Percentiles rank a stretch among this genome's conserved stretches.
phyloP scores from a whole-genome alignment of 2,113 vertebrate genomes.

The Urocolius indicus region DNA sequence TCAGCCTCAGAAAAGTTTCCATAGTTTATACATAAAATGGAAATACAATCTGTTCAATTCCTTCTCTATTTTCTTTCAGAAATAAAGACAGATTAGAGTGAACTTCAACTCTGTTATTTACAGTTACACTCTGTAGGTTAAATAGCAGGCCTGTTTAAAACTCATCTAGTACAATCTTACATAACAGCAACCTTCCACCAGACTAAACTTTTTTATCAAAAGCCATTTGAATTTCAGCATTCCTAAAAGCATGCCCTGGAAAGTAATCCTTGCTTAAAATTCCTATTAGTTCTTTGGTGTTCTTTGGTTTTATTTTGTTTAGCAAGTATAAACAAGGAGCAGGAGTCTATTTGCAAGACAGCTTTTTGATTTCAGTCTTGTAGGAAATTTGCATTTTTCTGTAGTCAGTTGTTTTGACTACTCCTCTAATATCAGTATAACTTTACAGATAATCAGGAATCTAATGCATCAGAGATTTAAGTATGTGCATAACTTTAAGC shows the following conservation, averaged over 20 bases:
- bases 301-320: background rate
- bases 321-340: background rate
- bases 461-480: background rate
- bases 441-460: background rate
- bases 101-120: background rate
- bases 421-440: background rate
- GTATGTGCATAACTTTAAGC: background rate
- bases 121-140: background rate
- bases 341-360: background rate
- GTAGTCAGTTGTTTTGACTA: background rate
- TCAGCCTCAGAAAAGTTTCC: background rate
- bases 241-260: background rate
- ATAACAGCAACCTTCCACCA: fast-evolving
- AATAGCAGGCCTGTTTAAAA: background rate
- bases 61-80: background rate
- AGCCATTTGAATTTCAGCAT: background rate
- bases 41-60: background rate
- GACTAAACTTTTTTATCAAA: background rate
- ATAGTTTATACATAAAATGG: background rate
- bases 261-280: background rate
- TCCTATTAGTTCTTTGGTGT: background rate
- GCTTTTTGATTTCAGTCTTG: background rate
- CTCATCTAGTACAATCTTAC: background rate
- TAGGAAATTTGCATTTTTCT: background rate
- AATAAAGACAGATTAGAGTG: background rate